Conservation (phyloP, 2,113 vertebrate species). For the Calyptomena viridis region DNA sequence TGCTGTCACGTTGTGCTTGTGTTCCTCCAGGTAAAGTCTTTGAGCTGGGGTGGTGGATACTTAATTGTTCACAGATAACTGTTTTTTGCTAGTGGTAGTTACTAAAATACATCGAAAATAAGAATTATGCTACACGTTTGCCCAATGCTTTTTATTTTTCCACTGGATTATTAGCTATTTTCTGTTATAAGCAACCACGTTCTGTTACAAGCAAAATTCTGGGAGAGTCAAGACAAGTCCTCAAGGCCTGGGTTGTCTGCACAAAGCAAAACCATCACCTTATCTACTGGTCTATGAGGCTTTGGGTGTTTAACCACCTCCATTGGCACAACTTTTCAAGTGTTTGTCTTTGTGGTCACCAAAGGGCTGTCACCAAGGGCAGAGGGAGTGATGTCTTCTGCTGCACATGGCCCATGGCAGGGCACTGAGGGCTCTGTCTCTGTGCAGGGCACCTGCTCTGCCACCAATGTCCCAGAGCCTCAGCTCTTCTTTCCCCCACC, state of each 20-base stretch:
- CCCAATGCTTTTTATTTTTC: no score
- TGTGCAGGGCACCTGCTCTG: neutral
- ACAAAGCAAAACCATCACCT: neutral
- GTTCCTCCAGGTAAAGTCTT: neutral
- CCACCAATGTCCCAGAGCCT: neutral
- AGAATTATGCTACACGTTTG: neutral
- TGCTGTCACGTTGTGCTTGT: neutral
- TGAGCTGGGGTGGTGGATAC: neutral
- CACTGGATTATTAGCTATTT: neutral
- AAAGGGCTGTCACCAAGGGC: neutral
- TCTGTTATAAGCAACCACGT: neutral
- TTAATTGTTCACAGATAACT: neutral
- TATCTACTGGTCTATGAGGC: neutral
- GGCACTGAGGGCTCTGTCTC: fast-evolving
- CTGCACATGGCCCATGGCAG: neutral
- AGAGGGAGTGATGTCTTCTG: no score
- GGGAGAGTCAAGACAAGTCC: neutral
- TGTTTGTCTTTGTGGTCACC: neutral
- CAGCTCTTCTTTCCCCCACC: fast-evolving
- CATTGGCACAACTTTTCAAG: no score
- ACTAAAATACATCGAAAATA: neutral
- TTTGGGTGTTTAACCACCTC: neutral
- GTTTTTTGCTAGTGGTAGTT: neutral
- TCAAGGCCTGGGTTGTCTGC: fast-evolving
- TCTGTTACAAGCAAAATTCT: neutral